Evolutionary conservation across 2,888 invertebrate genomes (phyloP).

Genomic region (Hecatera dysodea): DNA sequence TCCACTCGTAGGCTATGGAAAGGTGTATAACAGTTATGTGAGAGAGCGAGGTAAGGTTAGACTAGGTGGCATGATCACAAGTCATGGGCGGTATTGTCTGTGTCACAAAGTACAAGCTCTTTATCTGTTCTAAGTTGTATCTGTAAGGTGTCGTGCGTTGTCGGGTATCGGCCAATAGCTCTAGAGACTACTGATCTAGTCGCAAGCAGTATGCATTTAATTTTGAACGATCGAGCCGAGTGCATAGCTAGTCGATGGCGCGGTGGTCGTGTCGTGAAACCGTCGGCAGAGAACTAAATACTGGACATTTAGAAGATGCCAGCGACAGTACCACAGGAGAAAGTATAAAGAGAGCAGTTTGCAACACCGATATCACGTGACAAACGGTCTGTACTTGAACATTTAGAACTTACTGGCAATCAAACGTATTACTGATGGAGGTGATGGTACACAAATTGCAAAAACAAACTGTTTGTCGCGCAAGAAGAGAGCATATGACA

Average conservation of each 20-base stretch:
- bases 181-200: conserved; percentile 90
- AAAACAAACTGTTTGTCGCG: conserved; percentile 79
- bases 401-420: conserved; percentile 10
- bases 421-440: conserved; percentile 1
- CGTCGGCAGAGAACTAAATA: conserved; percentile 84
- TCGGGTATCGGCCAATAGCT: conserved; percentile 90
- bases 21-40: conserved; percentile 91
- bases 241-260: conserved; percentile 88
- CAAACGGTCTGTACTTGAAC: conserved; percentile 75
- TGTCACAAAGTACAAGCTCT: conserved; percentile 91
- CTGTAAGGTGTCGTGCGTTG: conserved; percentile 90
- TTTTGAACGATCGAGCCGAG: conserved; percentile 89
- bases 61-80: conserved; percentile 86
- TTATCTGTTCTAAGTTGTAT: conserved; percentile 88
- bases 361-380: conserved; percentile 88
- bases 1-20: conserved; percentile 91
- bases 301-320: conserved; percentile 87
- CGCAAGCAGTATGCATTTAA: conserved; percentile 90
- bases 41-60: conserved; percentile 88
- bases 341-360: conserved; percentile 91
- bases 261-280: conserved; percentile 86
- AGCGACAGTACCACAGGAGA: conserved; percentile 90
- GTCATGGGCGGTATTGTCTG: conserved; percentile 87
- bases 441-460: neutral
- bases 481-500: conserved; percentile 88